These are phyloP conservation scores for Eumaeus atala DNA, from an alignment of 1,140 invertebrate species.

Conservation along the genomic window DNA sequence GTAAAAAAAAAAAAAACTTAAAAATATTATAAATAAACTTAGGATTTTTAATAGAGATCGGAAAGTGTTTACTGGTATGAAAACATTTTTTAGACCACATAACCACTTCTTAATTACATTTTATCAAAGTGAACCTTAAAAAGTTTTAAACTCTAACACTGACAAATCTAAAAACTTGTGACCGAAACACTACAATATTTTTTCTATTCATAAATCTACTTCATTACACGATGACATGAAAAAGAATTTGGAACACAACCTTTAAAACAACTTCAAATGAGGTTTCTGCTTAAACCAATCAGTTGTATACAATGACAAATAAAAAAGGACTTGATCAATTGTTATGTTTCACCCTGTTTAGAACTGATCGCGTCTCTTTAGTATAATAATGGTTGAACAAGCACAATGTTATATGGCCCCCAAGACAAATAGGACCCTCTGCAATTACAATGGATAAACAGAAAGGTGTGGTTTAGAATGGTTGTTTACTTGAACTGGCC, in stretches of 20 bases:
- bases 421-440: neutral
- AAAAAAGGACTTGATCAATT: no score
- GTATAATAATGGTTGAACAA: neutral
- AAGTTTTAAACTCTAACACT: constrained; percentile 5
- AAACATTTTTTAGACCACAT: neutral
- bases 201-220: no score
- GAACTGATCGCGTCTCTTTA: no score
- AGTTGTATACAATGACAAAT: no score
- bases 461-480: no score
- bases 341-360: no score
- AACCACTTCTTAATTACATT: neutral
- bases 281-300: no score
- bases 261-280: no score
- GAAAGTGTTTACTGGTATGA: neutral
- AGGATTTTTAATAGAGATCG: constrained; percentile 13
- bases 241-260: constrained; percentile 40
- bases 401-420: constrained; percentile 3
- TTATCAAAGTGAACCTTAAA: neutral
- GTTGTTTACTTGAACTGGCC: constrained; percentile 50
- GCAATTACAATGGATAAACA: no score
- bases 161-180: constrained; percentile 14
- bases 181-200: constrained; percentile 21
- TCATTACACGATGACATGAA: neutral
- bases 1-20: constrained; percentile 16
- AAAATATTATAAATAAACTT: constrained; percentile 26